Evolutionary conservation across 1,140 invertebrate genomes (phyloP), one percentile per base, ranked within the genome.

Genomic region (Drosophila setifemur): DNA sequence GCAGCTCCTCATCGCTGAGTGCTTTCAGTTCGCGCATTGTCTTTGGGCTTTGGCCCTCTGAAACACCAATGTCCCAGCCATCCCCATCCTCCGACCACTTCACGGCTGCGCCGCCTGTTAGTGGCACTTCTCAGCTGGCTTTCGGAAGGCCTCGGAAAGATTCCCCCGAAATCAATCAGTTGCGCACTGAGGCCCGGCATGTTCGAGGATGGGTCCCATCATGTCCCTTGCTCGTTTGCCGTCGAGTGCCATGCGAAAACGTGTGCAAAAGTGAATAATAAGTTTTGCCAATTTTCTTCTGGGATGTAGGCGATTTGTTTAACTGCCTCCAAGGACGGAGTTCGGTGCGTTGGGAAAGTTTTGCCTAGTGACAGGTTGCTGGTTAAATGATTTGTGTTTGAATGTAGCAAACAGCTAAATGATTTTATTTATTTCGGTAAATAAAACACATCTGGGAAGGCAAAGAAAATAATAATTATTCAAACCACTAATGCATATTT

Each of bases 21-120:
- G 74, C 64, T 74, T 66, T 72, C 66, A 55, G 48, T 75, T 86
- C 42, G 74, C 74, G 81, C 79, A 79, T 85, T 85, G 81, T 85
- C 79, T 85, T 71, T 85, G 64, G 64, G 61, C 33, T 49, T 44
- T 26, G 8, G 21, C 48, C 45, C n/a, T n/a, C n/a, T n/a, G n/a
- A n/a, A n/a, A n/a, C n/a, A n/a, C n/a, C n/a, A n/a, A n/a, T 23
- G 25, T 25, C 19, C n/a, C 29, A 37, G 8, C 54, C 9, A 4
- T 12, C 4, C 7, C 33, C 18, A 3, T 26, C n/a, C 25, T n/a
- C 18, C 0, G 21, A 2, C 54, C 40, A 39, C 53, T 61, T 63
- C 63, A 73, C 64, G 57, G 47, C 64, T 70, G 70, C 79, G 61
- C 70, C 70, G 79, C 50, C 81, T 83, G 79, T 47, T 66, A 57